phyloP scores from a whole-genome alignment of 1,140 invertebrate species.

The Trachymyrmex septentrionalis region DNA sequence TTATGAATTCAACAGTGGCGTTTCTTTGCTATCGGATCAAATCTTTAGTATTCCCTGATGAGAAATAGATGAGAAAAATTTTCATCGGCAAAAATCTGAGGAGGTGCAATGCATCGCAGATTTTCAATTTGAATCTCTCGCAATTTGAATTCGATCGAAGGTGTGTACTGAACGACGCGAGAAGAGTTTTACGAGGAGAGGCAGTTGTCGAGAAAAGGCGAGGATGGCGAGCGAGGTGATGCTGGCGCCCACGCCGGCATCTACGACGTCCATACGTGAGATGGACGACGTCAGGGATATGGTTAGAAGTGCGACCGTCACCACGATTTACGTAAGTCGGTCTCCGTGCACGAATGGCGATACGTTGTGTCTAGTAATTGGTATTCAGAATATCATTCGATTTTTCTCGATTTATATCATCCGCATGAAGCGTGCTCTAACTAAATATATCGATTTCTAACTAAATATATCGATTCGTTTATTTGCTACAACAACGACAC shows the following conservation, averaged over 20 bases:
- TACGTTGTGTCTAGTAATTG: background rate
- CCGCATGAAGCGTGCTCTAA: background rate
- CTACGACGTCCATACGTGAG: conserved; percentile 81
- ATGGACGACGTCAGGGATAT: conserved; percentile 85
- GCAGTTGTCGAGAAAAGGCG: background rate
- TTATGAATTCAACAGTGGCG: no score
- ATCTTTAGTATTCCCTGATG: background rate
- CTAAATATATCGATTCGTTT: no score
- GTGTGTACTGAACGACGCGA: background rate
- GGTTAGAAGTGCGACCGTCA: conserved; percentile 84
- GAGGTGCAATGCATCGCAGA: background rate
- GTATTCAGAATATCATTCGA: background rate
- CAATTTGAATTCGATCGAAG: background rate
- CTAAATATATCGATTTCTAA: background rate
- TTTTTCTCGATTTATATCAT: background rate
- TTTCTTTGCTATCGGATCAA: background rate
- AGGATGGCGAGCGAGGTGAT: conserved; percentile 82
- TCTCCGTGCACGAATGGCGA: background rate
- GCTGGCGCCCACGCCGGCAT: conserved; percentile 81
- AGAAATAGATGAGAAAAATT: background rate
- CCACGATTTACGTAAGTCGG: conserved; percentile 85
- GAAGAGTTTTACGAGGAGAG: background rate
- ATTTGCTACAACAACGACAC: no score
- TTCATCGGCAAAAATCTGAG: background rate
- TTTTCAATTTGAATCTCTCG: background rate